A percentile compares a stretch with the other conserved stretches of the same genome.
Conservation (phyloP, 2,113 vertebrate genomes). For the Chlorodrepanis virens region DNA sequence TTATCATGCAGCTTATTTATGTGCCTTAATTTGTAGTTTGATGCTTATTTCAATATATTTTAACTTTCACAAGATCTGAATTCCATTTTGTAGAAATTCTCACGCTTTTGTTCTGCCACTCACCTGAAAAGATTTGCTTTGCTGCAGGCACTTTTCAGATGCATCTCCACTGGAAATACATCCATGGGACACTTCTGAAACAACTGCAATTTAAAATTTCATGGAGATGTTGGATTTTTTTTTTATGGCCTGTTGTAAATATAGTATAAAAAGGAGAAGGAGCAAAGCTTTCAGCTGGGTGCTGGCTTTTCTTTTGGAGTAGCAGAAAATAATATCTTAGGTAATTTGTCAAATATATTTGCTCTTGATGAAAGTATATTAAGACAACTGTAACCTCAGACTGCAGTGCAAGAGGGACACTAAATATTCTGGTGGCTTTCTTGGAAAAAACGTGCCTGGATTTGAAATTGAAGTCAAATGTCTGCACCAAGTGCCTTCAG, state of each 20-base stretch:
- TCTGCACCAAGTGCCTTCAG: background rate
- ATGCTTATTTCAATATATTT: background rate
- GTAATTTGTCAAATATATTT: background rate
- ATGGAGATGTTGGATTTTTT: accelerated
- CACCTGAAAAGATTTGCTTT: background rate
- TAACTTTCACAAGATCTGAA: background rate
- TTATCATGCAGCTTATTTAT: background rate
- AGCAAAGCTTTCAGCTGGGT: background rate
- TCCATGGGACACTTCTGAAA: background rate
- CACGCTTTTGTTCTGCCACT: background rate
- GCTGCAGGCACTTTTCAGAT: background rate
- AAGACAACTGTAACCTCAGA: background rate
- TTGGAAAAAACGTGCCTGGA: background rate
- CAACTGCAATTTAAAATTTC: background rate
- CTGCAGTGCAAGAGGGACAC: background rate
- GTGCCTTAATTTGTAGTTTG: background rate
- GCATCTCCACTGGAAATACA: background rate
- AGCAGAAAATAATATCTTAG: background rate
- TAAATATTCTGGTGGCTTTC: background rate
- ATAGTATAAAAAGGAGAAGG: background rate
- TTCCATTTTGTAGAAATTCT: background rate
- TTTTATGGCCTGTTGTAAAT: background rate
- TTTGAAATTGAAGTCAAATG: background rate
- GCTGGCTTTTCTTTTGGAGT: background rate
- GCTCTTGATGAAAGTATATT: background rate